Evolutionary conservation across 92 coral and sea anemone species (phyloP).

Genomic region (Chrysogorgia sp.): DNA sequence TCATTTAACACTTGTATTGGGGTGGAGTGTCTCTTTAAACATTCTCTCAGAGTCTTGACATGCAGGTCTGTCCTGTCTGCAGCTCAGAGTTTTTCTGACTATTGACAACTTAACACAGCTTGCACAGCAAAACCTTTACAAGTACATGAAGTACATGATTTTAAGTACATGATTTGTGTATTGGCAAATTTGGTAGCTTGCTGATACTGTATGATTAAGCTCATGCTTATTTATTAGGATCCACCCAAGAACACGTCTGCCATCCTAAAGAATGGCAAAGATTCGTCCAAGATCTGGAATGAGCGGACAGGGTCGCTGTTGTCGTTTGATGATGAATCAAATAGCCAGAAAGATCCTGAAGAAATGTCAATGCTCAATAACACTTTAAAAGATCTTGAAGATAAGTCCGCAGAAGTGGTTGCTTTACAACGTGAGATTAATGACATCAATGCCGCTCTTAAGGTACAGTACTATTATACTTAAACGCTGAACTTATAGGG

Average conservation of each 20-base stretch:
- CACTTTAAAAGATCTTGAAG: conserved; percentile 89
- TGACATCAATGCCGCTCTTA: conserved; percentile 87
- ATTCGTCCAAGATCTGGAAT: conserved; percentile 80
- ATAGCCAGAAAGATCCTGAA: conserved; percentile 66
- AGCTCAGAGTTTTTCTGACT: no score
- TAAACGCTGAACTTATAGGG: no score
- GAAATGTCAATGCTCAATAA: conserved; percentile 80
- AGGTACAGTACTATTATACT: no score
- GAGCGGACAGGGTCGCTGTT: conserved; percentile 79
- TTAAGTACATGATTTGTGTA: no score
- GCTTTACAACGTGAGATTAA: conserved; percentile 87
- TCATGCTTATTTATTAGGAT: not conserved
- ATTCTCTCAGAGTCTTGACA: no score
- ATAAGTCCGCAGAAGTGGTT: conserved; percentile 79
- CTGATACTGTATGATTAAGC: conserved; percentile 35
- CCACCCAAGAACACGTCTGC: conserved; percentile 43
- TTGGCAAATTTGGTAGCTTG: no score
- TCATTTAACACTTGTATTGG: no score
- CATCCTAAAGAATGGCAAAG: conserved; percentile 58
- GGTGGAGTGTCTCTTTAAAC: no score
- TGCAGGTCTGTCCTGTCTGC: no score
- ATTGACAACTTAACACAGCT: no score
- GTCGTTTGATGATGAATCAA: conserved; percentile 82
- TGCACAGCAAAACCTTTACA: no score
- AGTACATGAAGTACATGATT: no score